A percentile compares a stretch with the other conserved stretches of the same genome.
phyloP scores from a whole-genome alignment of 2,797 vertebrate genomes.

The Argya squamiceps region DNA sequence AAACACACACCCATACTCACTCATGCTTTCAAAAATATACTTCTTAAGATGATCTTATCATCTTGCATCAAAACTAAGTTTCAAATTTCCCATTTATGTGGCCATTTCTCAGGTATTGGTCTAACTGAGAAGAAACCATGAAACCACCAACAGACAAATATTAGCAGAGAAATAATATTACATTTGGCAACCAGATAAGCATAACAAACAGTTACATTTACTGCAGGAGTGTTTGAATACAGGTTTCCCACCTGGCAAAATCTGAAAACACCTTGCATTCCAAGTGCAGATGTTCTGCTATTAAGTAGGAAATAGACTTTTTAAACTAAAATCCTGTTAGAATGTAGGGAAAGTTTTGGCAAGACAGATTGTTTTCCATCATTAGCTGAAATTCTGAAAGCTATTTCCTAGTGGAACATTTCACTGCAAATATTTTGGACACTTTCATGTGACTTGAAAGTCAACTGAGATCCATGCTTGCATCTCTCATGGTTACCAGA shows the following conservation, averaged over 20 bases:
- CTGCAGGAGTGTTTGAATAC: neutral
- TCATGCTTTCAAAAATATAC: neutral
- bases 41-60: neutral
- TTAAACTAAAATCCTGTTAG: neutral
- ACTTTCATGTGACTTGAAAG: conserved; percentile 10
- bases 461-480: neutral
- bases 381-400: conserved; percentile 7
- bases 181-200: neutral
- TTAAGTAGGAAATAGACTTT: neutral
- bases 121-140: neutral
- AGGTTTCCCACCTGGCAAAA: neutral
- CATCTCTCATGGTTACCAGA: neutral
- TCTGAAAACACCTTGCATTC: neutral
- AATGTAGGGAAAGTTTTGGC: neutral
- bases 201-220: neutral
- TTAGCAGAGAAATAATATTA: neutral
- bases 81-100: neutral
- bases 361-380: neutral
- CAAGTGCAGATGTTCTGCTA: neutral
- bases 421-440: conserved; percentile 4
- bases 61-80: neutral
- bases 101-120: neutral
- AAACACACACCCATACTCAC: neutral
- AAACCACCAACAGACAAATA: neutral
- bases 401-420: conserved; percentile 7